Percentiles rank a stretch among this genome's conserved stretches.
Evolutionary conservation across 2,888 invertebrate species (phyloP).

Genomic region (Antheraea yamamai): DNA sequence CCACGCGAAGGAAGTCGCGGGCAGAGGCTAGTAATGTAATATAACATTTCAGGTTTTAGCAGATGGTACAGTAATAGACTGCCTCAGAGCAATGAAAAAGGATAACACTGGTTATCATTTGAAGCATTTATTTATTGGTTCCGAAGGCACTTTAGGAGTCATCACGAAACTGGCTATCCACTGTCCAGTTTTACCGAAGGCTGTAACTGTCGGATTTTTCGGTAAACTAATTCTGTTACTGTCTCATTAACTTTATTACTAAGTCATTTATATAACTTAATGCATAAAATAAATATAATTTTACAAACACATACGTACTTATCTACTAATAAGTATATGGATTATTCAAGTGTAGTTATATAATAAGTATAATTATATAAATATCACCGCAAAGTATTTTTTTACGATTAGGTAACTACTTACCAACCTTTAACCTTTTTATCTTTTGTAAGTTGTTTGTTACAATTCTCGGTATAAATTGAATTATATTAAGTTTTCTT

Average conservation of each 20-base stretch:
- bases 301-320: background rate
- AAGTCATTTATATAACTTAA: too few species aligned
- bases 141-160: slow-evolving; percentile 97
- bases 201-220: slow-evolving; percentile 93
- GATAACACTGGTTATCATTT: slow-evolving; percentile 99
- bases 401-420: too few species aligned
- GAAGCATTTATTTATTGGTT: slow-evolving; percentile 98
- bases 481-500: too few species aligned
- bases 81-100: slow-evolving; percentile 93
- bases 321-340: background rate
- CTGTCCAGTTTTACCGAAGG: slow-evolving; percentile 92
- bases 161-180: slow-evolving; percentile 96
- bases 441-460: too few species aligned
- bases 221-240: slow-evolving; percentile 78
- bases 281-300: background rate
- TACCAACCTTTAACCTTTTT: too few species aligned
- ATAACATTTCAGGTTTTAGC: slow-evolving; percentile 86
- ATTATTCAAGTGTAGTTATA: background rate
- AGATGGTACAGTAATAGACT: slow-evolving; percentile 92
- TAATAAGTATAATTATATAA: too few species aligned
- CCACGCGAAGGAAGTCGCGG: too few species aligned
- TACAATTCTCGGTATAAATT: too few species aligned
- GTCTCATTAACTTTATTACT: too few species aligned
- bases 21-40: background rate
- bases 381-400: too few species aligned